phyloP scores from a whole-genome alignment of 2,797 vertebrate species.

The Echiichthys vipera region DNA sequence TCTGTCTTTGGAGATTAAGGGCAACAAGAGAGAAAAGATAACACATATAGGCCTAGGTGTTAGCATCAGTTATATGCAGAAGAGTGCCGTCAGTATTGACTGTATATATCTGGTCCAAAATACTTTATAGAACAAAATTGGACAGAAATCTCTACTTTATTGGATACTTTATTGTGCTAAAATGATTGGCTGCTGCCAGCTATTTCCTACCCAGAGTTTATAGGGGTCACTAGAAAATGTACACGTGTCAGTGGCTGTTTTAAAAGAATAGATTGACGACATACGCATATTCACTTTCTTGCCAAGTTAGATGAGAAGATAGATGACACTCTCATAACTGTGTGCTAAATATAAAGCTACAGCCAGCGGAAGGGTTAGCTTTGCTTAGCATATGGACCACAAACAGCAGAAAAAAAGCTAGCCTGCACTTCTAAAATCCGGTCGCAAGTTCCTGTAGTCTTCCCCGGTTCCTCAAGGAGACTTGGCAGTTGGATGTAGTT shows the following conservation, averaged over 20 bases:
- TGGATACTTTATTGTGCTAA: no score
- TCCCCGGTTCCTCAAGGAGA: background rate
- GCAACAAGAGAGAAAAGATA: background rate
- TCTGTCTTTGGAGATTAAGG: conserved; percentile 17
- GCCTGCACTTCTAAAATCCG: no score
- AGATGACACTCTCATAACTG: background rate
- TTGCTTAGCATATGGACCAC: background rate
- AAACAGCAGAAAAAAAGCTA: background rate
- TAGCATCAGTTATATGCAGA: background rate
- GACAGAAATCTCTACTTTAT: background rate
- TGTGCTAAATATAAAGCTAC: background rate
- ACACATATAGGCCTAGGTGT: background rate
- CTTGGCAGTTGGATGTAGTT: background rate
- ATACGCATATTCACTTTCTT: background rate
- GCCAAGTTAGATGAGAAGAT: background rate
- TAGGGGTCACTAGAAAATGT: background rate
- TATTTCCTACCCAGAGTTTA: background rate
- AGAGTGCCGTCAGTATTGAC: background rate
- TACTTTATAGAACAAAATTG: background rate
- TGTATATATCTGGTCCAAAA: background rate
- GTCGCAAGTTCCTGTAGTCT: background rate
- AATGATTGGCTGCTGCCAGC: background rate
- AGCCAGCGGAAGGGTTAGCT: background rate
- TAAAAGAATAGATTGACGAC: background rate
- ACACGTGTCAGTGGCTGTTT: background rate